Evolutionary conservation across 2,888 invertebrate species (phyloP).

Genomic region (Halictus quadricinctus): DNA sequence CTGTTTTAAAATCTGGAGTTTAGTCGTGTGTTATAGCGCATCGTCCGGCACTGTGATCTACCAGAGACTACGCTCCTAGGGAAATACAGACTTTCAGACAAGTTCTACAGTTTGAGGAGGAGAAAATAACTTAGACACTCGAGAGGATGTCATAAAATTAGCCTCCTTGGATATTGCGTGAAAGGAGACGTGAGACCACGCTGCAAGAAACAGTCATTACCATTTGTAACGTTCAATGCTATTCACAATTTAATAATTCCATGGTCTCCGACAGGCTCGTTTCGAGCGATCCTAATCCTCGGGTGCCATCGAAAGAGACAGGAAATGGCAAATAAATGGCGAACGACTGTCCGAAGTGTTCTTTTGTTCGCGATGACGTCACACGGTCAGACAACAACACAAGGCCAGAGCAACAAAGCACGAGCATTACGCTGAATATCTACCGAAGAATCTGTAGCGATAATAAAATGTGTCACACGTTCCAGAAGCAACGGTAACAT

Average conservation of each 20-base stretch:
- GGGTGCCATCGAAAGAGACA: neutral
- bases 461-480: neutral
- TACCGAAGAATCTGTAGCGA: too few species aligned
- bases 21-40: too few species aligned
- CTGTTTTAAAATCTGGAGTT: too few species aligned
- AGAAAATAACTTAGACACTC: neutral
- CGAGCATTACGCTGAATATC: neutral
- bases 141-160: neutral
- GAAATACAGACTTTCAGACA: too few species aligned
- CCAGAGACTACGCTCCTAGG: too few species aligned
- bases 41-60: too few species aligned
- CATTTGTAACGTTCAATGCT: neutral
- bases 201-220: neutral
- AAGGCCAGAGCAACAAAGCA: neutral
- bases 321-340: neutral
- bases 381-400: too few species aligned
- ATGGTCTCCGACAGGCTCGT: neutral
- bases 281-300: neutral
- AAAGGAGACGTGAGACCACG: neutral
- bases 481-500: neutral
- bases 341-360: too few species aligned
- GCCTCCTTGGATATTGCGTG: neutral
- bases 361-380: neutral
- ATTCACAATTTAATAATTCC: neutral
- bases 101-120: neutral